Evolutionary conservation across 2,888 invertebrate genomes (phyloP).

Genomic region (Caenorhabditis sulstoni): DNA sequence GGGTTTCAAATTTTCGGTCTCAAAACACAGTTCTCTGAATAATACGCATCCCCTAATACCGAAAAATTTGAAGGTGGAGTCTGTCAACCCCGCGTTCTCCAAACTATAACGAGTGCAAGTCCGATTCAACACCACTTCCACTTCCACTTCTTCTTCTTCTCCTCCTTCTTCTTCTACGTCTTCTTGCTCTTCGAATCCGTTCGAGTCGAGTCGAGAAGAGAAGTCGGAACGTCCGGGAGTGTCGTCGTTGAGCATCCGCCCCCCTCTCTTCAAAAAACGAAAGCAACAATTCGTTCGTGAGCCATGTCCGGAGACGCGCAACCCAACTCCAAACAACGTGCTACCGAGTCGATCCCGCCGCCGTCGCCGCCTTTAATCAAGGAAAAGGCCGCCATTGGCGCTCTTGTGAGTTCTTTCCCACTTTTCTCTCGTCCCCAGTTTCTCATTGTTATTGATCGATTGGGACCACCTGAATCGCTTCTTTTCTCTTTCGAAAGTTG

Average conservation of each 20-base stretch:
- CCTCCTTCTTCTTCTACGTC: not conserved
- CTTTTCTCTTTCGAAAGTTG: too few species aligned
- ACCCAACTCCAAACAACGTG: constrained; percentile 69
- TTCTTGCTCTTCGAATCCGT: too few species aligned
- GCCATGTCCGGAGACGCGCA: constrained; percentile 69
- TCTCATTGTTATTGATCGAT: not conserved
- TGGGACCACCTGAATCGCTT: too few species aligned
- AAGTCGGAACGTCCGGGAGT: too few species aligned
- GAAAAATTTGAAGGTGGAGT: constrained; percentile 65
- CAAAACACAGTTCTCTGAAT: not conserved
- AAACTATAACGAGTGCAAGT: constrained; percentile 47
- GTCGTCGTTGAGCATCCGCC: too few species aligned
- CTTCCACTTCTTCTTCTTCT: not conserved
- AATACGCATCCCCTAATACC: constrained; percentile 7
- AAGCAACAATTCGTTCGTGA: constrained; percentile 14
- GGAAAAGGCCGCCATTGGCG: constrained; percentile 59
- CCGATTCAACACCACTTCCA: constrained; percentile 13
- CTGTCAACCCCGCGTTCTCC: constrained; percentile 69
- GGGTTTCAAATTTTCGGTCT: constrained; percentile 50
- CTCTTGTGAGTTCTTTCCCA: constrained; percentile 62
- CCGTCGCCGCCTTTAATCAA: constrained; percentile 57
- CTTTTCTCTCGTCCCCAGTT: not conserved
- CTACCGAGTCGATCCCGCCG: constrained; percentile 54
- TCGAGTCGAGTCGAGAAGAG: too few species aligned
- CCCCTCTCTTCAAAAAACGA: too few species aligned